A percentile compares a stretch with the other conserved stretches of the same genome.
Evolutionary conservation across 2,888 invertebrate genomes (phyloP).

Genomic region (Emmelina monodactyla): DNA sequence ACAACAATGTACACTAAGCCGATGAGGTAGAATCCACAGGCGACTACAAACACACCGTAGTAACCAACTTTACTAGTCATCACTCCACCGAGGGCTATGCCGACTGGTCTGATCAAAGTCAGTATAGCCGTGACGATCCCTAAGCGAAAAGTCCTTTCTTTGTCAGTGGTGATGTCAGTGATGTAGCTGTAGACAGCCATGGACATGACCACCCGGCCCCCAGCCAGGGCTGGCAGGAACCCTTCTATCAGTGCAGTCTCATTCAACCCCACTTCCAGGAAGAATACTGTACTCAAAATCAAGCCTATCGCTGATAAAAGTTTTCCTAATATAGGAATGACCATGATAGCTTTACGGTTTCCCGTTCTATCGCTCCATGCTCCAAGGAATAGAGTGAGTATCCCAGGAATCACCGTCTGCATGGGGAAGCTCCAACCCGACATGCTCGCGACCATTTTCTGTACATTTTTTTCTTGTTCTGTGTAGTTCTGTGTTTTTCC

Average conservation of each 20-base stretch:
- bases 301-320: slow-evolving; percentile 60
- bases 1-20: slow-evolving; percentile 52
- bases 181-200: slow-evolving; percentile 71
- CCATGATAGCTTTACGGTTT: slow-evolving; percentile 66
- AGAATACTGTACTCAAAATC: slow-evolving; percentile 65
- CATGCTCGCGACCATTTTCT: slow-evolving; percentile 63
- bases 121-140: slow-evolving; percentile 66
- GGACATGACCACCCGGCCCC: slow-evolving; percentile 68
- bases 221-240: slow-evolving; percentile 67
- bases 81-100: slow-evolving; percentile 62
- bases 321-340: slow-evolving; percentile 67
- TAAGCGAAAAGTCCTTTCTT: slow-evolving; percentile 69
- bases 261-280: slow-evolving; percentile 61
- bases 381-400: slow-evolving; percentile 65
- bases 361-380: slow-evolving; percentile 72
- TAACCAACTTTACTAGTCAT: slow-evolving; percentile 56
- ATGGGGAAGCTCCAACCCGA: slow-evolving; percentile 66
- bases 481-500: slow-evolving; percentile 43
- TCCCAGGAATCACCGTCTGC: slow-evolving; percentile 64
- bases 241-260: slow-evolving; percentile 64
- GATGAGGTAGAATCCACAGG: slow-evolving; percentile 47
- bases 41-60: slow-evolving; percentile 51
- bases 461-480: slow-evolving; percentile 51
- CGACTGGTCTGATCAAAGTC: slow-evolving; percentile 60
- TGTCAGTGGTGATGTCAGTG: slow-evolving; percentile 65